phyloP scores from a whole-genome alignment of 2,888 invertebrate species.

The Drosophila trichaetosa region DNA sequence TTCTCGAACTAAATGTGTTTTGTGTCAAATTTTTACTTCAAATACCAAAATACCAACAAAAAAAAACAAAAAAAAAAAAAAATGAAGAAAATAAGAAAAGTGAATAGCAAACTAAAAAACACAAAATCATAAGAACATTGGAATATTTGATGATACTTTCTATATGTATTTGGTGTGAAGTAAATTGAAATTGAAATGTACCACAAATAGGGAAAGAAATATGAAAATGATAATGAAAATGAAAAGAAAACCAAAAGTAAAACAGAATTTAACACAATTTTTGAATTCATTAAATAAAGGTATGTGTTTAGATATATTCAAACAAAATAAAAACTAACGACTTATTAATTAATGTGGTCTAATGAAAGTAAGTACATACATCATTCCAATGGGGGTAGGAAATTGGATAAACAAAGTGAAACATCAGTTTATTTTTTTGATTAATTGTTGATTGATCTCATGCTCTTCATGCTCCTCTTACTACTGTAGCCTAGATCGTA shows the following conservation, averaged over 20 bases:
- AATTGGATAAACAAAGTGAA: not conserved
- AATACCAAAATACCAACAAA: conserved; percentile 49
- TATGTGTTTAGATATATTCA: conserved; percentile 84
- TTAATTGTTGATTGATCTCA: too few relatives aligned
- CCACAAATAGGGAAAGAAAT: conserved; percentile 54
- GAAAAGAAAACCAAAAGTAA: conserved; percentile 62
- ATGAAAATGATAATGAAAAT: conserved; percentile 27
- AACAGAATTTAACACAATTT: conserved; percentile 81
- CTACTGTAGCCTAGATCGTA: not conserved
- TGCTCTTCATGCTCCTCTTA: not conserved
- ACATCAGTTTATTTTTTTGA: not conserved
- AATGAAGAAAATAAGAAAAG: conserved; percentile 31
- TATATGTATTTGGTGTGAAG: conserved; percentile 62
- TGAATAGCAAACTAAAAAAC: conserved; percentile 51
- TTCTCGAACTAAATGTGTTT: conserved; percentile 77
- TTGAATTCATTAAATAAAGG: conserved; percentile 84
- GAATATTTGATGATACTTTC: conserved; percentile 65
- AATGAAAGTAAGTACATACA: not conserved
- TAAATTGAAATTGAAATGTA: conserved; percentile 59
- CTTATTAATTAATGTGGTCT: conserved; percentile 20
- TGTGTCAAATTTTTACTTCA: conserved; percentile 76
- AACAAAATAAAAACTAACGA: conserved; percentile 62
- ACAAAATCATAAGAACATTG: conserved; percentile 50
- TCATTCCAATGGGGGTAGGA: too few relatives aligned
- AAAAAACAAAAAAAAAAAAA: conserved; percentile 33